Evolutionary conservation across 2,797 vertebrate genomes (phyloP).

Genomic region (Gymnodraco acuticeps): DNA sequence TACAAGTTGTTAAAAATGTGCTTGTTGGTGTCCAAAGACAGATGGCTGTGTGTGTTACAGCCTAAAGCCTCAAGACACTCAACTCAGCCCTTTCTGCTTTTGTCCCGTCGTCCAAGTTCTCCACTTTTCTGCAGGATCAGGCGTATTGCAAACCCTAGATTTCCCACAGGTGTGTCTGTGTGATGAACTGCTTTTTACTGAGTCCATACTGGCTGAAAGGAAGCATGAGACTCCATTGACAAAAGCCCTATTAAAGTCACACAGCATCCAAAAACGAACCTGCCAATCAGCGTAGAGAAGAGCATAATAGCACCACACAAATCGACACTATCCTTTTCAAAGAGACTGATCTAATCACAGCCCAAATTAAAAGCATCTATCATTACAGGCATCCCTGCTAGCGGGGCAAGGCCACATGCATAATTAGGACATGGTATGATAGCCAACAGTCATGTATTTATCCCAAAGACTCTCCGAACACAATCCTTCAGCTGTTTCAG

Average conservation of each 20-base stretch:
- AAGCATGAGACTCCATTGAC: background rate
- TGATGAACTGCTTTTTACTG: background rate
- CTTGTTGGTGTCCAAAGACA: constrained; percentile 42
- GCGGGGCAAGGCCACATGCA: constrained; percentile 57
- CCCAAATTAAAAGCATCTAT: constrained; percentile 22
- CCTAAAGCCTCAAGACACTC: constrained; percentile 18
- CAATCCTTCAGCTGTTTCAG: constrained; percentile 42
- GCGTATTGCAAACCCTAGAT: constrained; percentile 13
- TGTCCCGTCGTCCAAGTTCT: background rate
- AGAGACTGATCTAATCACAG: background rate
- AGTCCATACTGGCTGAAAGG: background rate
- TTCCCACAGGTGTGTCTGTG: constrained; percentile 19
- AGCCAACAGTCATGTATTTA: constrained; percentile 51
- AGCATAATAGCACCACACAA: too few species aligned
- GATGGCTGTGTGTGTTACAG: constrained; percentile 35
- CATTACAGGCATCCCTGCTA: constrained; percentile 33
- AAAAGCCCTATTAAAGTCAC: too few species aligned
- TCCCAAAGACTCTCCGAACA: constrained; percentile 29
- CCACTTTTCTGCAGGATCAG: constrained; percentile 41
- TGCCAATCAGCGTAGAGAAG: too few species aligned
- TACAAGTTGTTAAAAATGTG: constrained; percentile 15
- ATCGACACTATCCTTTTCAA: background rate
- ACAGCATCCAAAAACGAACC: too few species aligned
- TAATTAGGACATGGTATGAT: constrained; percentile 55
- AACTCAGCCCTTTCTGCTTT: constrained; percentile 17